phyloP scores from a whole-genome alignment of 2,797 vertebrate species.

The Loris lydekkerianus region DNA sequence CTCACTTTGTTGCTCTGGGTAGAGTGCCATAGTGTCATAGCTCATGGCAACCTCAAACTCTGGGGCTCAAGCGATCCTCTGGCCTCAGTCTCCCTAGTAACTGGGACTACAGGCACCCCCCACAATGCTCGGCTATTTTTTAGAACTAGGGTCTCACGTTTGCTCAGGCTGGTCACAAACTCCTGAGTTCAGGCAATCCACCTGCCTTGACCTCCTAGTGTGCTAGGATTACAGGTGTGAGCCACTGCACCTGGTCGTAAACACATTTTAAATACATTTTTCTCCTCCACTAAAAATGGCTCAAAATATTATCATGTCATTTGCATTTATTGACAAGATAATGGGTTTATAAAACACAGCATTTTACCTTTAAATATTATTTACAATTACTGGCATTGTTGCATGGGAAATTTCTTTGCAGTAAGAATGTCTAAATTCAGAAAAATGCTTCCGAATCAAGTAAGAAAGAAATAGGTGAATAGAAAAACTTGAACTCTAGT shows the following conservation, averaged over 20 bases:
- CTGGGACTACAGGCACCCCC: too few relatives aligned
- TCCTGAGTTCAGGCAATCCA: too few relatives aligned
- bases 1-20: too few relatives aligned
- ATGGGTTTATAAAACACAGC: not conserved
- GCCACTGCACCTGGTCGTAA: not conserved
- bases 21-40: too few relatives aligned
- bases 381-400: constrained; percentile 41
- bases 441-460: constrained; percentile 30
- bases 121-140: too few relatives aligned
- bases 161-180: too few relatives aligned
- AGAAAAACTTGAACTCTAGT: constrained; percentile 2
- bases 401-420: not conserved
- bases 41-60: too few relatives aligned
- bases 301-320: not conserved
- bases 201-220: too few relatives aligned
- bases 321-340: not conserved
- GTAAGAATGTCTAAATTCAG: not conserved
- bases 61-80: too few relatives aligned
- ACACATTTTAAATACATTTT: not conserved
- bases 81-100: too few relatives aligned
- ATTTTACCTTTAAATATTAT: not conserved
- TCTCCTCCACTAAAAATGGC: not conserved
- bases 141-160: too few relatives aligned
- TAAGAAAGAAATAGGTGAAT: not conserved
- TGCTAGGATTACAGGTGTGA: too few relatives aligned